Conservation (phyloP, 2,888 invertebrate species). For the Mactromeris polynyma region DNA sequence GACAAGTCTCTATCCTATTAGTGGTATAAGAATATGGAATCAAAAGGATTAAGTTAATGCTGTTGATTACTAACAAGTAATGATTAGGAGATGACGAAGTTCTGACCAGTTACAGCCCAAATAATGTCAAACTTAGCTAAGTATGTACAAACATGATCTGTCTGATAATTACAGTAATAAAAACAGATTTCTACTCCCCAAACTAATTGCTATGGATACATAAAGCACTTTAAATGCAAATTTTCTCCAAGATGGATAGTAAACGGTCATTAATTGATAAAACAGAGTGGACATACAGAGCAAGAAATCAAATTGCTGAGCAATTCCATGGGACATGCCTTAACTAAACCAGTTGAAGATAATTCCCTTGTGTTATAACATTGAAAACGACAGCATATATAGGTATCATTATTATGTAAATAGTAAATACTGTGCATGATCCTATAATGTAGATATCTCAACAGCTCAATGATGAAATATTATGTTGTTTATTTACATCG, state of each 20-base stretch:
- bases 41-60: neutral
- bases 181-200: neutral
- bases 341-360: neutral
- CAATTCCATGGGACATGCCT: neutral
- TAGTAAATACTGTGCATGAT: too few relatives aligned
- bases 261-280: neutral
- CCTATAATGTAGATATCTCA: too few relatives aligned
- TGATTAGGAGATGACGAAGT: neutral
- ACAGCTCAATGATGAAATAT: too few relatives aligned
- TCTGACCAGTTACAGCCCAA: neutral
- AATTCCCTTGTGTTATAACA: neutral
- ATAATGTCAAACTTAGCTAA: neutral
- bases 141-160: neutral
- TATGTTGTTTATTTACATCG: too few relatives aligned
- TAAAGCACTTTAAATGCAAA: neutral
- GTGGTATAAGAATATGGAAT: neutral
- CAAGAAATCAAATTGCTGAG: neutral
- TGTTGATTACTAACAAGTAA: neutral
- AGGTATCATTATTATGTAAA: too few relatives aligned
- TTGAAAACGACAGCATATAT: too few relatives aligned
- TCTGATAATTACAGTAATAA: neutral
- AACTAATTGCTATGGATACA: neutral
- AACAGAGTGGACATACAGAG: neutral
- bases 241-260: neutral
- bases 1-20: neutral